Conservation (phyloP, 2,797 vertebrate genomes). For the Rhinogobio ventralis region DNA sequence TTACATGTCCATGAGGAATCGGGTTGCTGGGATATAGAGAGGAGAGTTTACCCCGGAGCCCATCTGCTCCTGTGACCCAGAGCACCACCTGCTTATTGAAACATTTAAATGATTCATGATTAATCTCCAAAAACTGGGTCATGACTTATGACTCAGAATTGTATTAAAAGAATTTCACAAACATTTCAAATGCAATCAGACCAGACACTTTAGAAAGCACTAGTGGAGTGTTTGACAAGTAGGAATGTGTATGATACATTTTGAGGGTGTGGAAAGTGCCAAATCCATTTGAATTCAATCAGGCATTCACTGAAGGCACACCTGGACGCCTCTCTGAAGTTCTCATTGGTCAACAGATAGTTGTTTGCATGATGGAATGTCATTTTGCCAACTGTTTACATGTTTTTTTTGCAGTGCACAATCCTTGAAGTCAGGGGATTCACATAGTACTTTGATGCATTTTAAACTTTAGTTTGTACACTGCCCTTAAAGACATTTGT, state of each 20-base stretch:
- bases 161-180: neutral
- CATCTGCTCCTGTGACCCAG: conserved; percentile 26
- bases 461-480: neutral
- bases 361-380: neutral
- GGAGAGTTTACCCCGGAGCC: neutral
- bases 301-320: neutral
- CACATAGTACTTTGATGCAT: neutral
- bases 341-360: neutral
- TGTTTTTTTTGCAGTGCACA: neutral
- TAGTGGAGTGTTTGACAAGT: neutral
- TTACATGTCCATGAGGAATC: conserved; percentile 40
- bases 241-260: neutral
- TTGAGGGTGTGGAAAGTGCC: neutral
- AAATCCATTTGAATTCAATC: neutral
- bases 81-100: conserved; percentile 28
- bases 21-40: conserved; percentile 34
- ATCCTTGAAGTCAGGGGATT: neutral
- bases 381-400: neutral
- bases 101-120: conserved; percentile 24
- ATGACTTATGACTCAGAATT: neutral
- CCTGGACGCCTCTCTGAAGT: neutral
- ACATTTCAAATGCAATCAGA: neutral
- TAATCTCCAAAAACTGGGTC: conserved; percentile 30
- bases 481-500: neutral
- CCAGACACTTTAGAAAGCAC: neutral